A percentile compares a stretch with the other conserved stretches of the same genome.
These are phyloP conservation scores for Tonatia bakeri DNA, from an alignment of 2,113 vertebrate species.

Conservation along the genomic window DNA sequence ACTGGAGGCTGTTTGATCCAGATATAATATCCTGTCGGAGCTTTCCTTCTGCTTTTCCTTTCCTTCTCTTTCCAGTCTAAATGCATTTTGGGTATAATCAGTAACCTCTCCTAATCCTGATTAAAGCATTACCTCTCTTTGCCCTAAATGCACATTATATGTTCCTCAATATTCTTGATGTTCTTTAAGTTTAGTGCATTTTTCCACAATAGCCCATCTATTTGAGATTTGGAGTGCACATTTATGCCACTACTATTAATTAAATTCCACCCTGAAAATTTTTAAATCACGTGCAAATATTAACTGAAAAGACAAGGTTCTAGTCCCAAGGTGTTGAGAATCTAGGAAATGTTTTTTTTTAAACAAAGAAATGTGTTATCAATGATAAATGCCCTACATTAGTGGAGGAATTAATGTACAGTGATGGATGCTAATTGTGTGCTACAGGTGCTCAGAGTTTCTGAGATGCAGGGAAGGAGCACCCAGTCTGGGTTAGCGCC, in stretches of 20 bases:
- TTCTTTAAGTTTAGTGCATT: neutral
- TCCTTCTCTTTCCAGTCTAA: neutral
- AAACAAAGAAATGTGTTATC: neutral
- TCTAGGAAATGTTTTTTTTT: neutral
- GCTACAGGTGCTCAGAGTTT: neutral
- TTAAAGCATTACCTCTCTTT: neutral
- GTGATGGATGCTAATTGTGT: neutral
- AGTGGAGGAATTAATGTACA: neutral
- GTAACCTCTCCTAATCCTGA: neutral
- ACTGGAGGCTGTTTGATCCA: neutral
- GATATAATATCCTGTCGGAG: neutral
- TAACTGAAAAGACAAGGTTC: slow-evolving; percentile 1
- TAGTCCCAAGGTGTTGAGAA: neutral
- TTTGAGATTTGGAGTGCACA: neutral
- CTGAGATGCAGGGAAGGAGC: neutral
- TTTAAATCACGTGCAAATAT: neutral
- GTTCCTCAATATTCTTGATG: neutral
- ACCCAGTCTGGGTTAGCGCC: neutral
- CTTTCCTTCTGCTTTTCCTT: neutral
- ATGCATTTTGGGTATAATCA: neutral
- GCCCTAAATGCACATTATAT: neutral
- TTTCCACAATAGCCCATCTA: neutral
- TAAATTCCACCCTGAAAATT: slow-evolving; percentile 14
- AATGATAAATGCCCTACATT: neutral
- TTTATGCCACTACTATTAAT: slow-evolving; percentile 21